Evolutionary conservation across 2,113 vertebrate genomes (phyloP), one percentile per base, ranked within the genome.

Genomic region (Climacteris rufus): DNA sequence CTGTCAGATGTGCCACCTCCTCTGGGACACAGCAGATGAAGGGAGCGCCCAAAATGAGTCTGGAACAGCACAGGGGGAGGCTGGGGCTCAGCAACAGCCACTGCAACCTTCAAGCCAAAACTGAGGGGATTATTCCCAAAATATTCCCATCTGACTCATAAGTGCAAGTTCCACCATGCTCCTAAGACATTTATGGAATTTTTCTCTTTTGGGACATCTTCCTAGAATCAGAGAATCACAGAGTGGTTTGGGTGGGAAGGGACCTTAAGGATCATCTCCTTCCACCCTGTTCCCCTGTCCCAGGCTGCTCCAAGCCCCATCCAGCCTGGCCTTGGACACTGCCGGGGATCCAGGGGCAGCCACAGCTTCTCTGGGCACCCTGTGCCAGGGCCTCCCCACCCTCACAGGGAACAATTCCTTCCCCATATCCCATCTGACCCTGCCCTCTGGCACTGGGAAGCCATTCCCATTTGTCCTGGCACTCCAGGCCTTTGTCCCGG

Each of bases 121-220:
- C 50, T 56, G 59, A 78, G 44, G 11, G 13, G 27, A 31, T 53
- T 30, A 63, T 33, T 49, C n/a, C 65, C 56, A 2, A 2, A 56
- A 76, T 64, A 56, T 9, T 23, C 64, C n/a, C 3, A 0, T 5
- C 37, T 25, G 20, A 44, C 22, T 56, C 1, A 0, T 1, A 7
- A 69, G 42, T 49, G 12, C 54, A 27, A 40, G 50, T 27, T 71
- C 47, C 66, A 60, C 31, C 2, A 1, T 1, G 2, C 39, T 63
- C 42, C 39, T n/a, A 22, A 2, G 8, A 11, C 13, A 53, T 16
- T 4, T 9, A 39, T 0, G 2, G 37, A 27, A 13, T 35, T 57
- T 66, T 49, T 21, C 60, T 10, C 53, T 59, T 60, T 57, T 21
- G 39, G 35, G 35, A 13, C 30, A 20, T 45, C 63, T 47, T 35